Percentiles rank a stretch among this genome's conserved stretches.
phyloP scores from a whole-genome alignment of 2,888 invertebrate genomes.

The Callyntrura guangdongensis region DNA sequence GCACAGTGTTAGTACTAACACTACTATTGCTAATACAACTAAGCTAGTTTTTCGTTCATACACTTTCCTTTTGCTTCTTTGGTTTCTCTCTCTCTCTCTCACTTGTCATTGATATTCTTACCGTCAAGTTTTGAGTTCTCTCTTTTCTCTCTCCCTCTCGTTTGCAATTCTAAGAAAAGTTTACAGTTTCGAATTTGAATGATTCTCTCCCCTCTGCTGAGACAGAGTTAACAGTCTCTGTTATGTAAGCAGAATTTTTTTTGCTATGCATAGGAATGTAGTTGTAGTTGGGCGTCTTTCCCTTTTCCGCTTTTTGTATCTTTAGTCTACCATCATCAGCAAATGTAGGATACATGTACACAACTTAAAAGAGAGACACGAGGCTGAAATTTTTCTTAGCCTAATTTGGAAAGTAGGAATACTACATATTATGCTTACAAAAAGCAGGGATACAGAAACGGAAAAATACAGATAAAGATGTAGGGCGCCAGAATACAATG shows the following conservation, averaged over 20 bases:
- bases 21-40: slow-evolving; percentile 35
- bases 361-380: not conserved
- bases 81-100: not conserved
- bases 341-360: slow-evolving; percentile 2
- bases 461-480: slow-evolving; percentile 9
- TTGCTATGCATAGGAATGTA: not conserved
- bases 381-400: not conserved
- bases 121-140: slow-evolving; percentile 64
- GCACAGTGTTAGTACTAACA: not conserved
- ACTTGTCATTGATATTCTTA: slow-evolving; percentile 78
- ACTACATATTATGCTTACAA: slow-evolving; percentile 2
- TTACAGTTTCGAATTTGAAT: slow-evolving; percentile 74
- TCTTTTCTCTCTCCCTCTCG: not conserved
- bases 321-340: slow-evolving; percentile 22
- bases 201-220: slow-evolving; percentile 26
- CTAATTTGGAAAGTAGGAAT: not conserved
- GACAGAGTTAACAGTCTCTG: not conserved
- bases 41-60: slow-evolving; percentile 31
- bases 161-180: slow-evolving; percentile 62
- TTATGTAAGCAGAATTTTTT: not conserved
- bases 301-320: slow-evolving; percentile 5
- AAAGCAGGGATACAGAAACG: not conserved
- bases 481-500: not conserved
- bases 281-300: not conserved
- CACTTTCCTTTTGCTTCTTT: slow-evolving; percentile 4